phyloP scores from a whole-genome alignment of 2,797 vertebrate species.

The Lemur catta region DNA sequence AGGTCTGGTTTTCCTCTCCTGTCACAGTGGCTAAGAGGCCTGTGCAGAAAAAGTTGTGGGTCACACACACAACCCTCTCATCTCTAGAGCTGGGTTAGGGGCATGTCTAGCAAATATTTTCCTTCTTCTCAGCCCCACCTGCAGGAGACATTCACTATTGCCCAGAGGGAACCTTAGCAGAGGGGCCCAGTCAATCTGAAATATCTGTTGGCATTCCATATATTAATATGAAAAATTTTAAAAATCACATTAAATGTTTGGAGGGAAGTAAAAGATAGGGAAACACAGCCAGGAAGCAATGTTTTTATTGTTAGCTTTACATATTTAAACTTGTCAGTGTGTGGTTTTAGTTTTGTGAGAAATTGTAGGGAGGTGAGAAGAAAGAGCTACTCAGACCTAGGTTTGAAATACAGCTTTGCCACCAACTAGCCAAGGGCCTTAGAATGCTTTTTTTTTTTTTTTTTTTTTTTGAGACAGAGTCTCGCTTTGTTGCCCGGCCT shows the following conservation, averaged over 20 bases:
- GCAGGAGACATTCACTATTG: not conserved
- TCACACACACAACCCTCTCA: not conserved
- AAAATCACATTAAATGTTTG: not conserved
- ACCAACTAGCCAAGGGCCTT: not conserved
- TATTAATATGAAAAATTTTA: not conserved
- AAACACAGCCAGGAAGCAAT: not conserved
- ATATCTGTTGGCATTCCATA: not conserved
- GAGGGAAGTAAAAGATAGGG: not conserved
- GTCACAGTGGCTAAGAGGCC: too few relatives aligned
- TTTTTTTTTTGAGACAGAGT: too few relatives aligned
- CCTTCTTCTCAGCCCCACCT: not conserved
- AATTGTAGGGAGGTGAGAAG: not conserved
- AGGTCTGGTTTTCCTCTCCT: slow-evolving; percentile 17
- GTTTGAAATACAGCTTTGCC: not conserved
- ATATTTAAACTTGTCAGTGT: not conserved
- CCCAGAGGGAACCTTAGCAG: not conserved
- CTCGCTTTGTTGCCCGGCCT: too few relatives aligned
- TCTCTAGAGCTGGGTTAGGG: not conserved
- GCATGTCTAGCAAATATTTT: not conserved
- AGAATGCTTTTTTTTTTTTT: not conserved
- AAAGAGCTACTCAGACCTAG: not conserved
- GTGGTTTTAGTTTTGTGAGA: not conserved
- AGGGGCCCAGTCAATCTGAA: not conserved
- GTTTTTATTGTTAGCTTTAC: not conserved
- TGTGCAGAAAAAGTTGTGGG: not conserved